phyloP scores from a whole-genome alignment of 1,140 invertebrate species.

The Berghia stephanieae region DNA sequence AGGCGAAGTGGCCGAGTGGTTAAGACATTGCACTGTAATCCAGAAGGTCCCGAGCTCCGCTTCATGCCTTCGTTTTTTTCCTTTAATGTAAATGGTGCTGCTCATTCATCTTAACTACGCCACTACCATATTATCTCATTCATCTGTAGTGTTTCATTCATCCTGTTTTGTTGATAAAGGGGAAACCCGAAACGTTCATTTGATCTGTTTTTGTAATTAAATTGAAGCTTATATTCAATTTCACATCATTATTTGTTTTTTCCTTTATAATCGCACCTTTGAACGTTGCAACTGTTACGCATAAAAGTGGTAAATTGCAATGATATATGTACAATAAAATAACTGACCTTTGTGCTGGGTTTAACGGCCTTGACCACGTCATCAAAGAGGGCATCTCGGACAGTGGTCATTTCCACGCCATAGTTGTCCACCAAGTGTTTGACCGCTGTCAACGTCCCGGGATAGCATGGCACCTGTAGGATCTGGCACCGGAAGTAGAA shows the following conservation, averaged over 20 bases:
- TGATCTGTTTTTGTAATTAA: too few relatives aligned
- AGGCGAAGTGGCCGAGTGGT: too few relatives aligned
- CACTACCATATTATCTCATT: too few relatives aligned
- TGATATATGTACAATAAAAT: background rate
- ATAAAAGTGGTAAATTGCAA: background rate
- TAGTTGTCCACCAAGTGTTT: slow-evolving; percentile 71
- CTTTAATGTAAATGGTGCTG: too few relatives aligned
- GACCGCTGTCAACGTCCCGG: slow-evolving; percentile 74
- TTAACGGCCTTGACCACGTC: slow-evolving; percentile 76
- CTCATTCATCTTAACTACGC: too few relatives aligned
- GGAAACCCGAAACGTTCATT: too few relatives aligned
- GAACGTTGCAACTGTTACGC: background rate
- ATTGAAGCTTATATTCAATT: too few relatives aligned
- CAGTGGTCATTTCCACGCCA: slow-evolving; percentile 79
- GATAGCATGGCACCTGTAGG: slow-evolving; percentile 39
- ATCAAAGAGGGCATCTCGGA: slow-evolving; percentile 78
- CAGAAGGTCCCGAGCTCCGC: too few relatives aligned
- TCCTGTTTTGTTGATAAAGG: too few relatives aligned
- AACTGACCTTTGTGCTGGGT: slow-evolving; percentile 80
- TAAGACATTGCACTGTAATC: too few relatives aligned
- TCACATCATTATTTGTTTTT: background rate
- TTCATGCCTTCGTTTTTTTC: too few relatives aligned
- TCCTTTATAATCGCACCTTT: background rate
- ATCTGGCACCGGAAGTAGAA: slow-evolving; percentile 35
- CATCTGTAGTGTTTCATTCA: too few relatives aligned